Base-by-base conservation (phyloP, 2,888 invertebrate species). In the Xanthorhoe spadicearia region DNA sequence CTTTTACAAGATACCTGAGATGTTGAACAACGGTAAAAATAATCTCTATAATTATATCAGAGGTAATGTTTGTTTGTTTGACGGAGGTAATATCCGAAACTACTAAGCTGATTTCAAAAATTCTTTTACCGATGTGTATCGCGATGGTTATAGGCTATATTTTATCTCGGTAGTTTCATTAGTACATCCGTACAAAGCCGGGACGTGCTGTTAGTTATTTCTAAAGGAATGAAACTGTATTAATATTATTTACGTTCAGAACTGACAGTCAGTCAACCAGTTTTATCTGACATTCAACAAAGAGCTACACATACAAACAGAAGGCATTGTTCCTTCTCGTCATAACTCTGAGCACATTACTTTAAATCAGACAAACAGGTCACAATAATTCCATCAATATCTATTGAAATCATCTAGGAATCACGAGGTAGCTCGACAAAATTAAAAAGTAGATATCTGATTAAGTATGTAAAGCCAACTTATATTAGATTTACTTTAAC, bases 341-440 rank as follows among this genome's bases (percentile, higher is more conserved):
- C 28, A 46, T 15, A 17, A 19, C 56, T 53, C 18, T 57, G 62
- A 59, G 49, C 51, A 46, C 57, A 61, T 59, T 17, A 61, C 64
- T 23, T 58, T 59, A 66, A 66, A 72, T 71, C 63, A 67, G 68
- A 71, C 62, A 70, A 72, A 28, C 68, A 69, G 70, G 70, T 70
- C 74, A 71, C 57, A 57, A 60, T 64, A 64, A 57, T 53, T 70
- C 66, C 64, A 79, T 77, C 77, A 77, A 77, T 76, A 75, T 74
- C 73, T 74, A 79, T 79, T 77, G 73, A 68, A 70, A 69, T 70
- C 76, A 76, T 64, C 55, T 73, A 68, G 63, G 68, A 71, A 73
- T 76, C 78, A 77, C 73, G 66, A 69, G 68, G 58, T 62, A 64
- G 78, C 55, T 61, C 78, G 3, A 5, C 68, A 54, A 59, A 77